Base-by-base conservation (phyloP, 2,797 vertebrate genomes). In the Protosalanx chinensis region DNA sequence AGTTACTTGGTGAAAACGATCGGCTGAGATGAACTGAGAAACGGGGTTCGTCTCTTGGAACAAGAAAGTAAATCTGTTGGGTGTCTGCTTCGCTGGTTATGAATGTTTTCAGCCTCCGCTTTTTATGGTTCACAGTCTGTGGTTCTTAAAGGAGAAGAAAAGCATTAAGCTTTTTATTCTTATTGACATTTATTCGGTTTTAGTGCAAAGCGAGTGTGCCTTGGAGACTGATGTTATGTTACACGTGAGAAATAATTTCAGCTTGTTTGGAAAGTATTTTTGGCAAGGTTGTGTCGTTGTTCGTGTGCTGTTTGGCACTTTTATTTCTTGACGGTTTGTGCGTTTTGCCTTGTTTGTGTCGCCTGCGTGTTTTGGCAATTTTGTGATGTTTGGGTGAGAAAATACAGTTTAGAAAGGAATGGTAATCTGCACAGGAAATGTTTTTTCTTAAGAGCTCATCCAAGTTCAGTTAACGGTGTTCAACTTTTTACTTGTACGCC, bases 41-140 rank as follows among this genome's bases (percentile, higher is more conserved):
- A 77, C 85, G 78, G 86, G 86, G 86, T 85, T 92, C 78, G 86
- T 86, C 86, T 89, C 87, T 91, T 91, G 90, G 89, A 93, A 89
- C 89, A 89, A 92, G 92, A 94, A 94, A 93, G 92, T 93, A 93
- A 92, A 93, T 91, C 90, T 91, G 90, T 79, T 90, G 87, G 79
- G 88, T 84, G 89, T 90, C 89, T 91, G 90, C 87, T 91, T 83
- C 82, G 83, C 84, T 91, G 91, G 77, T 88, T 91, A 83, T 91
- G 88, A 91, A 88, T 91, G 91, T 93, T 92, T 89, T 87, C 85
- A 88, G 89, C 84, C 82, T 89, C 71, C 13, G 85, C 85, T 88
- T 85, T 89, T 91, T 85, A 85, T 82, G 86, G 86, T 85, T 90
- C 68, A 16, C 79, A 70, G 83, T 86, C 79, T 75, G 82, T 83